Conservation (phyloP, 23 tunicate genomes). For the Ascidia mentula region DNA sequence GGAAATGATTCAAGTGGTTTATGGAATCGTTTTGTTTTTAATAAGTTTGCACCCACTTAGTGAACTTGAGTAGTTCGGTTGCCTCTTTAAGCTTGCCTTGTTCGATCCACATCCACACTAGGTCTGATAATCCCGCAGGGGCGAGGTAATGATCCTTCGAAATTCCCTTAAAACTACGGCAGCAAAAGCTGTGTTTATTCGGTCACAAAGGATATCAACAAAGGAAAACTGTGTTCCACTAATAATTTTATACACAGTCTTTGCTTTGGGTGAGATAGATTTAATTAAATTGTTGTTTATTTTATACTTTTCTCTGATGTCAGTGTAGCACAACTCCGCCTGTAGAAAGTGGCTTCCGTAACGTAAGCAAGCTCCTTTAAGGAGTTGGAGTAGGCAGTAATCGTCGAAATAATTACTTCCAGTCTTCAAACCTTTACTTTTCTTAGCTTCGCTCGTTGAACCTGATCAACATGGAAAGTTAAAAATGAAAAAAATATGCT, state of each 20-base stretch:
- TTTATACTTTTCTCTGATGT: constrained; percentile 79
- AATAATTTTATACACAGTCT: neutral
- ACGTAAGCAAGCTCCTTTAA: constrained; percentile 70
- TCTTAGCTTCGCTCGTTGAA: constrained; percentile 5
- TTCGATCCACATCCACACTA: constrained; percentile 80
- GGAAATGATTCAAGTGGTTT: neutral
- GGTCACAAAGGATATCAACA: no score
- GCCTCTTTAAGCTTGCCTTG: constrained; percentile 68
- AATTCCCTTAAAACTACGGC: constrained; percentile 75
- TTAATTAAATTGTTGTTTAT: neutral
- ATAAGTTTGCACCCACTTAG: constrained; percentile 31
- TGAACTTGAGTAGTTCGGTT: constrained; percentile 33
- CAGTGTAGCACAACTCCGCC: constrained; percentile 73
- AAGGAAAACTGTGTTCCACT: neutral
- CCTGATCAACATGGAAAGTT: neutral
- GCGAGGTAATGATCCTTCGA: constrained; percentile 88
- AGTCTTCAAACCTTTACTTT: neutral
- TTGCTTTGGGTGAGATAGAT: neutral
- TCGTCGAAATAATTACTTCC: constrained; percentile 63
- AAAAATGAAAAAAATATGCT: neutral
- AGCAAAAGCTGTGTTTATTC: neutral
- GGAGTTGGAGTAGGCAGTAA: constrained; percentile 64
- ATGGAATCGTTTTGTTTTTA: neutral
- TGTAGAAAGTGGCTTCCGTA: constrained; percentile 35
- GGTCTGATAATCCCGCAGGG: constrained; percentile 76